phyloP scores from a whole-genome alignment of 2,888 invertebrate genomes.

The Argynnis bischoffii region DNA sequence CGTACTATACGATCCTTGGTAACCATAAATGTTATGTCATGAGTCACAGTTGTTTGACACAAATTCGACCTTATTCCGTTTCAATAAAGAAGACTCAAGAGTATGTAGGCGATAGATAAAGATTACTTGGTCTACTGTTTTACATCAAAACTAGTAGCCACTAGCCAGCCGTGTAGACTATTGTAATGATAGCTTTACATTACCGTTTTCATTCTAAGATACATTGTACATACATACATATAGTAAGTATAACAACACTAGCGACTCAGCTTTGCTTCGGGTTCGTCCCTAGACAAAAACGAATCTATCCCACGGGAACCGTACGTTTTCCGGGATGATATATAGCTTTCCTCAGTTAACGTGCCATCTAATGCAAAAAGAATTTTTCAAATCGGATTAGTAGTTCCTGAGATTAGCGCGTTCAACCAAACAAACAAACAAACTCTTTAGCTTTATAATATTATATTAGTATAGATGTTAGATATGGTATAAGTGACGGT shows the following conservation, averaged over 20 bases:
- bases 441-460: too few relatives aligned
- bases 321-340: too few relatives aligned
- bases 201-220: neutral
- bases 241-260: neutral
- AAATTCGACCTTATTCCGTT: conserved; percentile 49
- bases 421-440: too few relatives aligned
- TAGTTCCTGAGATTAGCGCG: too few relatives aligned
- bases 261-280: too few relatives aligned
- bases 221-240: neutral
- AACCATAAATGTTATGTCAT: conserved; percentile 55
- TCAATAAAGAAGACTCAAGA: conserved; percentile 41
- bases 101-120: conserved; percentile 61
- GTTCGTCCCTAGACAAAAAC: too few relatives aligned
- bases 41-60: conserved; percentile 54
- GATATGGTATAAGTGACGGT: too few relatives aligned
- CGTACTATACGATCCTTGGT: conserved; percentile 53
- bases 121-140: conserved; percentile 48
- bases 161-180: neutral
- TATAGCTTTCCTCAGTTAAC: too few relatives aligned
- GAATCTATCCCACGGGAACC: too few relatives aligned
- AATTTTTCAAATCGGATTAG: too few relatives aligned
- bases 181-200: neutral
- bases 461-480: too few relatives aligned
- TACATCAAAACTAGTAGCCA: conserved; percentile 3
- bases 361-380: too few relatives aligned